These are phyloP conservation scores for Hyphantria cunea DNA, from an alignment of 1,140 invertebrate species.

Conservation along the genomic window DNA sequence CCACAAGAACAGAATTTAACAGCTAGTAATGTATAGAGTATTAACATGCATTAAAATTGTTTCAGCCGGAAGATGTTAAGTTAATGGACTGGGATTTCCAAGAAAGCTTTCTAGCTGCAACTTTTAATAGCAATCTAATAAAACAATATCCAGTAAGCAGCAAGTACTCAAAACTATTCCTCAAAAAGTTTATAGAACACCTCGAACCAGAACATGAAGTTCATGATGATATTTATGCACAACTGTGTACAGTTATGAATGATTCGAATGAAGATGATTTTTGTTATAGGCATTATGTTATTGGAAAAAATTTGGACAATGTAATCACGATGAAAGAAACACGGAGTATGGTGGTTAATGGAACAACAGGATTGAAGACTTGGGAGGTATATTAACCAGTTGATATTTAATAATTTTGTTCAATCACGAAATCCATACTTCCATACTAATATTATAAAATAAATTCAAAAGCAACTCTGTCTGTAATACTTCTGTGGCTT, in stretches of 20 bases:
- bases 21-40: background rate
- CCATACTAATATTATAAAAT: too few species aligned
- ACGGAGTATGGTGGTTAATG: conserved; percentile 71
- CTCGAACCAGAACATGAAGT: conserved; percentile 63
- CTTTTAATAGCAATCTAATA: conserved; percentile 45
- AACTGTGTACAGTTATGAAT: conserved; percentile 54
- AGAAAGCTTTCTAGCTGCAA: conserved; percentile 51
- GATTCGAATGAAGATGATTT: conserved; percentile 35
- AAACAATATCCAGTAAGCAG: conserved; percentile 58
- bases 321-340: conserved; percentile 66
- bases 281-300: conserved; percentile 60
- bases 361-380: conserved; percentile 70
- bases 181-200: conserved; percentile 60
- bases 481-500: too few species aligned
- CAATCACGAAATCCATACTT: too few species aligned
- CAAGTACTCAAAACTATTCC: conserved; percentile 56
- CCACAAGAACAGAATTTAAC: too few species aligned
- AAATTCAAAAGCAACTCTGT: too few species aligned
- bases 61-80: conserved; percentile 52
- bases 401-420: too few species aligned
- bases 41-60: conserved; percentile 10
- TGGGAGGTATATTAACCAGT: conserved; percentile 58
- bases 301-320: conserved; percentile 47
- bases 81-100: conserved; percentile 51
- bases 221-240: conserved; percentile 62